Evolutionary conservation across 2,888 invertebrate genomes (phyloP).

Genomic region (Orthosia gracilis): DNA sequence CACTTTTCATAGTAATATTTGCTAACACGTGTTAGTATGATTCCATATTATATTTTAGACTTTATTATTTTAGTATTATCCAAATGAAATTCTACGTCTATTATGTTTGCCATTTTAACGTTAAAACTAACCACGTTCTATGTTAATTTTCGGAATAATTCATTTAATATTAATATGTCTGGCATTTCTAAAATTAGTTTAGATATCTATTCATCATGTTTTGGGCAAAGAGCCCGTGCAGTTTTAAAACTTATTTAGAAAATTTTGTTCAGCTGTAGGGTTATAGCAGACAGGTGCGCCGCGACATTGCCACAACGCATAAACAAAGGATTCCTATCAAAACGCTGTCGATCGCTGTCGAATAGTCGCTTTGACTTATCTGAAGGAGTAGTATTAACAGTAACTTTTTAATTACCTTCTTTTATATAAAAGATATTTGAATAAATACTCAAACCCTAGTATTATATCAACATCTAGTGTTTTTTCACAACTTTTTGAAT

Average conservation of each 20-base stretch:
- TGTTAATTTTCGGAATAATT: conserved; percentile 39
- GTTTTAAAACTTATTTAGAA: conserved; percentile 7
- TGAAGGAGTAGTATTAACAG: too few relatives aligned
- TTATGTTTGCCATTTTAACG: background rate
- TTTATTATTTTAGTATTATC: conserved; percentile 12
- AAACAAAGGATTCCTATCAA: background rate
- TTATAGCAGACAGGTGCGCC: too few relatives aligned
- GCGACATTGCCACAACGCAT: too few relatives aligned
- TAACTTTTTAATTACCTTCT: too few relatives aligned
- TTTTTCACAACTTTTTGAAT: background rate
- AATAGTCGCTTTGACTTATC: too few relatives aligned
- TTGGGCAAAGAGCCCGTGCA: background rate
- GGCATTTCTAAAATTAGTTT: conserved; percentile 15
- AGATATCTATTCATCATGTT: conserved; percentile 9
- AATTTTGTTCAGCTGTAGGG: background rate
- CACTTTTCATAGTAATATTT: background rate
- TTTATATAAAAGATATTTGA: background rate
- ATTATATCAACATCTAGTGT: too few relatives aligned
- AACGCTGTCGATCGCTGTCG: background rate
- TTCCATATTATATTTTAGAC: conserved; percentile 5
- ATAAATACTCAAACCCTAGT: background rate
- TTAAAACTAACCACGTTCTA: conserved; percentile 1
- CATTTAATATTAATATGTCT: conserved; percentile 11
- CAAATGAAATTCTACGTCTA: conserved; percentile 1
- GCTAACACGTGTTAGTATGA: background rate